Evolutionary conservation across 2,797 vertebrate genomes (phyloP), one percentile per base, ranked within the genome.

Genomic region (Sciurus vulgaris): DNA sequence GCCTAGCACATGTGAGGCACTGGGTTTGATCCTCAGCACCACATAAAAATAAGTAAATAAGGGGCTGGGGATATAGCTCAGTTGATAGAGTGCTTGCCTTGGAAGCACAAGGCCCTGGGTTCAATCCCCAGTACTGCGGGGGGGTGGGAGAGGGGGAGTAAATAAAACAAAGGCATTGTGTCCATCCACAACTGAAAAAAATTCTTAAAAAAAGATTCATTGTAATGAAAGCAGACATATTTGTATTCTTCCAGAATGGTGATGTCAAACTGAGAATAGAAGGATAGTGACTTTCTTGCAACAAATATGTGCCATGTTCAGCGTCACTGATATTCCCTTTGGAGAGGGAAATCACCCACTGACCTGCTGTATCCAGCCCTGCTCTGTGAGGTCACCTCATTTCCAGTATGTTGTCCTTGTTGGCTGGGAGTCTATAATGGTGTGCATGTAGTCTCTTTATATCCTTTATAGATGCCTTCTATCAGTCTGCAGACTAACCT

Each of bases 201-300:
- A 7, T 47, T 47, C 44, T 47, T 47, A 47, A 47, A 47, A 47
- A 47, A 76, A 28, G 44, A 86, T 63, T 70, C n/a, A 33, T 44
- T 70, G 15, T 56, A 70, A 56, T 86, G 54, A 82, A 86, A 82
- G 54, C 54, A 63, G 17, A 63, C 20, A 24, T 56, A 41, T 30
- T 38, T 77, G 4, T 61, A 47, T 51, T 77, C 70, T 85, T 63
- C 79, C 38, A 79, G 33, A 78, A 49, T 83, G 49, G 33, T 24
- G 22, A 70, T 49, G 9, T 70, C 41, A 93, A 86, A 54, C 30
- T 78, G 38, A 84, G 33, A 94, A n/a, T 65, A 86, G 86, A 30
- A 33, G 11, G 30, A 33, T 51, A 9, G 20, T 69, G 5, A 41
- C 33, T 81, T 77, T 49, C 13, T 65, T 51, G n/a, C 22, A 69